Base-by-base conservation (phyloP, 1,140 invertebrate genomes). In the Nautilus pompilius region DNA sequence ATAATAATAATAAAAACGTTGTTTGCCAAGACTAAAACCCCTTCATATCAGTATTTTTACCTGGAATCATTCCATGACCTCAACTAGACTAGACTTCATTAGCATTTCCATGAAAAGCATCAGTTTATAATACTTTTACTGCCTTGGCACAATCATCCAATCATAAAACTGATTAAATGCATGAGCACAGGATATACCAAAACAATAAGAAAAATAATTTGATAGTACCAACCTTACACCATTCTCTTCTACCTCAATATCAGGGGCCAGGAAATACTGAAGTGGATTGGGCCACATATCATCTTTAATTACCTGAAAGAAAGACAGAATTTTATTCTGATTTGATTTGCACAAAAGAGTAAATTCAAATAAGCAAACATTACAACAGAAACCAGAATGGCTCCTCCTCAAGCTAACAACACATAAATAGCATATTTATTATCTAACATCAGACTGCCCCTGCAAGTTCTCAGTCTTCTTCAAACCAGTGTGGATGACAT, bases 201-300 rank as follows among this genome's bases (percentile, higher is more conserved):
- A 20, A 55, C 15, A 20, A 20, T 6, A 32, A 22, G 20, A 20
- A 8, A 55, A 33, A 13, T 53, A 51, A 58, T 28, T 24, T 53
- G 0, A 26, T 1, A 15, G 10, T 13, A 55, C 34, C 5, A 60
- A 70, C 68, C 66, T 72, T 22, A 72, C 58, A 26, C 74, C 74
- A 69, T 77, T 76, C 60, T 74, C 74, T 46, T 69, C 72, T 2
- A 72, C 71, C 32, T 74, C 72, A 59, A 70, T 71, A 17, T 72
- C 72, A 76, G 87, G 88, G 68, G 91, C 89, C 62, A 95, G 81
- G 81, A 90, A 93, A 85, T 93, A 93, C 84, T 93, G 91, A 49
- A 95, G 84, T 54, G 93, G 93, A 85, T 95, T 95, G 34, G 90
- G 89, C 92, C 92, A 95, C 78, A 95, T 87, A 75, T 94, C 92